Conservation (phyloP, 2,888 invertebrate genomes). For the Melinopterus prodromus region DNA sequence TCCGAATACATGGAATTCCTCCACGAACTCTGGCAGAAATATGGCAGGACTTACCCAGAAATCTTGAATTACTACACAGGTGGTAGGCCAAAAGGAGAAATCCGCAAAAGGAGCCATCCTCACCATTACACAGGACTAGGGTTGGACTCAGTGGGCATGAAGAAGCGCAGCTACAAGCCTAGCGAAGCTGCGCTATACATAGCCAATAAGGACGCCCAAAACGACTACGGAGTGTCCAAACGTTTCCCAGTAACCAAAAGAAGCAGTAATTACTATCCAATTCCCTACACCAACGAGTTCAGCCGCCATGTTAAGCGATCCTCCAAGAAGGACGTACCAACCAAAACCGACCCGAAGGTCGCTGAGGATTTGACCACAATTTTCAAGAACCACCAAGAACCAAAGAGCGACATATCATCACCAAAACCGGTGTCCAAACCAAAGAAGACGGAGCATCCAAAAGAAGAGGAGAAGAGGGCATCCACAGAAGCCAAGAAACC, state of each 20-base stretch:
- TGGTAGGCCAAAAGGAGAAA: slow-evolving; percentile 32
- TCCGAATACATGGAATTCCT: slow-evolving; percentile 63
- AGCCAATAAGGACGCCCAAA: slow-evolving; percentile 38
- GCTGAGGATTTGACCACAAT: slow-evolving; percentile 74
- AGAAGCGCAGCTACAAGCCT: slow-evolving; percentile 48
- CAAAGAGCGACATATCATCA: slow-evolving; percentile 36
- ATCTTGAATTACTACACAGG: slow-evolving; percentile 50
- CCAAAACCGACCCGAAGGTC: slow-evolving; percentile 74
- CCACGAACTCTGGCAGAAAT: slow-evolving; percentile 67
- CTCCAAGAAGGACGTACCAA: slow-evolving; percentile 44
- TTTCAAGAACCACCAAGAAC: slow-evolving; percentile 57
- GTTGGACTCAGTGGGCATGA: slow-evolving; percentile 52
- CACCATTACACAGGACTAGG: slow-evolving; percentile 53
- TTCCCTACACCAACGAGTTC: slow-evolving; percentile 40
- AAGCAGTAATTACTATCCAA: slow-evolving; percentile 60
- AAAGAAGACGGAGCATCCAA: slow-evolving; percentile 39
- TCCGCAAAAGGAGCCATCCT: slow-evolving; percentile 43
- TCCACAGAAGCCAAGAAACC: slow-evolving; percentile 28
- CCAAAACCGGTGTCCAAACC: slow-evolving; percentile 37
- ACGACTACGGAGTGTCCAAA: slow-evolving; percentile 56
- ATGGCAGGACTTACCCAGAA: slow-evolving; percentile 61
- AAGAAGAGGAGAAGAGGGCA: slow-evolving; percentile 35
- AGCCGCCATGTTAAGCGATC: slow-evolving; percentile 52
- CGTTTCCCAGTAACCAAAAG: slow-evolving; percentile 74
- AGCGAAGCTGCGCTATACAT: slow-evolving; percentile 31